Percentiles rank a stretch among this genome's conserved stretches.
Conservation (phyloP, 2,113 vertebrate genomes). For the Corythornis cristatus region DNA sequence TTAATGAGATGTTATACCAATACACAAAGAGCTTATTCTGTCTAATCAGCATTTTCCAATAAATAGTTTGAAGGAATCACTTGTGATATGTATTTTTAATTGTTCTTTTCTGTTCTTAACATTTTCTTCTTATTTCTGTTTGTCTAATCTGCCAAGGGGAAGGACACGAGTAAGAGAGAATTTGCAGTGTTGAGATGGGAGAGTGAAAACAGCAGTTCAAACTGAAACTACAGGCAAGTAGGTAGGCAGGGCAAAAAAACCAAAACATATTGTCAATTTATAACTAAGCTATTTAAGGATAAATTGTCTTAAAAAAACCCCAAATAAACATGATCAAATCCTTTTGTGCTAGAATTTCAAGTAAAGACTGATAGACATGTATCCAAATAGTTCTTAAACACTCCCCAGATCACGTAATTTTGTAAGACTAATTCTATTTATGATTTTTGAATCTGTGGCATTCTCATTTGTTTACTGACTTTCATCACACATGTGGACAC, state of each 20-base stretch:
- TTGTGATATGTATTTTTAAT: not conserved
- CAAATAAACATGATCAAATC: not conserved
- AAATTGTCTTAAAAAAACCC: not conserved
- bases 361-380: not conserved
- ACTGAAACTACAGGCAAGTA: not conserved
- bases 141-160: not conserved
- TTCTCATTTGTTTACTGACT: not conserved
- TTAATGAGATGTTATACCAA: constrained; percentile 3
- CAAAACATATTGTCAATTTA: not conserved
- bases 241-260: not conserved
- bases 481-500: not conserved
- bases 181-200: not conserved
- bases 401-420: not conserved
- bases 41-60: constrained; percentile 12
- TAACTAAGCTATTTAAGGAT: not conserved
- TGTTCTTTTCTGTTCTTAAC: not conserved
- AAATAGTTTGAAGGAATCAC: not conserved
- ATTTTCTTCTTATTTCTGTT: not conserved
- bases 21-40: constrained; percentile 9
- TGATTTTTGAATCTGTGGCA: not conserved
- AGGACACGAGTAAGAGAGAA: not conserved
- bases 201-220: not conserved
- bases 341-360: not conserved
- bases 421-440: not conserved
- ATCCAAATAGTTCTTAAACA: not conserved